phyloP scores from a whole-genome alignment of 2,797 vertebrate genomes.

The Microctenopoma stevenorrisi region DNA sequence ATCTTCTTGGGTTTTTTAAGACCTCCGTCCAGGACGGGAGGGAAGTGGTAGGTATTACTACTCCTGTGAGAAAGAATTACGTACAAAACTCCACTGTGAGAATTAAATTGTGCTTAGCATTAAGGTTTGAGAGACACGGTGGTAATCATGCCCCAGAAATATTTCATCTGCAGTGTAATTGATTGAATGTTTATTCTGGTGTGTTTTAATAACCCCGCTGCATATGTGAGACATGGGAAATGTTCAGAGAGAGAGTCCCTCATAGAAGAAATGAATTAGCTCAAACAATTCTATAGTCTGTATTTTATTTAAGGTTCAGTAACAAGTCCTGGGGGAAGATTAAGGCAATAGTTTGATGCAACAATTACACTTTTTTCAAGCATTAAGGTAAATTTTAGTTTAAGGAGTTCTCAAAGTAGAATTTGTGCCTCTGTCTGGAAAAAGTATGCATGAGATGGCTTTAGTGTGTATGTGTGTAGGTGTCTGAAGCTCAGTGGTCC shows the following conservation, averaged over 20 bases:
- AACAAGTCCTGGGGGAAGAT: background rate
- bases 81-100: slow-evolving; percentile 20
- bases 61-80: slow-evolving; percentile 60
- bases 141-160: slow-evolving; percentile 67
- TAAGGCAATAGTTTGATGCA: slow-evolving; percentile 6
- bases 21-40: slow-evolving; percentile 42
- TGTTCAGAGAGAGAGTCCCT: slow-evolving; percentile 28
- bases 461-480: slow-evolving; percentile 17
- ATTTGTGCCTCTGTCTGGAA: slow-evolving; percentile 34
- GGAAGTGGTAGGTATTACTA: slow-evolving; percentile 52
- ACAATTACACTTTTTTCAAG: slow-evolving; percentile 10
- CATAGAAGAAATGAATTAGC: slow-evolving; percentile 38
- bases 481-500: slow-evolving; percentile 56
- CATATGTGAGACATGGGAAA: slow-evolving; percentile 44
- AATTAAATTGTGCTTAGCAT: slow-evolving; percentile 39
- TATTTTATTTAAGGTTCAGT: slow-evolving; percentile 17
- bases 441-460: slow-evolving; percentile 15
- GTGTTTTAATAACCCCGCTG: slow-evolving; percentile 43
- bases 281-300: slow-evolving; percentile 33
- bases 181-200: slow-evolving; percentile 52
- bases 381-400: slow-evolving; percentile 35
- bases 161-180: slow-evolving; percentile 58
- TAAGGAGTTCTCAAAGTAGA: slow-evolving; percentile 10
- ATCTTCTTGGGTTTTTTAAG: slow-evolving; percentile 68
- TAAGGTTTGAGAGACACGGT: slow-evolving; percentile 44